phyloP scores from a whole-genome alignment of 2,113 vertebrate genomes.

The Callospermophilus lateralis region DNA sequence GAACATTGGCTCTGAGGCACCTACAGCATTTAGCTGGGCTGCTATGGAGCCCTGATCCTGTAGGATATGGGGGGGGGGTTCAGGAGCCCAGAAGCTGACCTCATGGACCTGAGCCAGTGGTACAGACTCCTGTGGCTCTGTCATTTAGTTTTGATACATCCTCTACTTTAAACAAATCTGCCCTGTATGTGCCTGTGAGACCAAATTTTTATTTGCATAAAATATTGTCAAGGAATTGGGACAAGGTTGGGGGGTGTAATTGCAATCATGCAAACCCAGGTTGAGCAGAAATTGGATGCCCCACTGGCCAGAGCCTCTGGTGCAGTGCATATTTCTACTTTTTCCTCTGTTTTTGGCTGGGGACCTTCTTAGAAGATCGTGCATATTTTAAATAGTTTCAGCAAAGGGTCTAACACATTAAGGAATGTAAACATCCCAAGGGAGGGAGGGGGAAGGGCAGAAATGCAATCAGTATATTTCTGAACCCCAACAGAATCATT shows the following conservation, averaged over 20 bases:
- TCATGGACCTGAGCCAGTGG: background rate
- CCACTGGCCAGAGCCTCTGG: background rate
- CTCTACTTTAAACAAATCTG: background rate
- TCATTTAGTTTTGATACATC: background rate
- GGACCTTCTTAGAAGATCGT: background rate
- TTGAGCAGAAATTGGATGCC: fast-evolving
- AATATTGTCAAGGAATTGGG: background rate
- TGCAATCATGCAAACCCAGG: background rate
- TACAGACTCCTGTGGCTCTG: background rate
- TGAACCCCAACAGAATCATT: background rate
- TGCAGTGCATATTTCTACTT: background rate
- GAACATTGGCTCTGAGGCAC: background rate
- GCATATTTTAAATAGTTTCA: background rate
- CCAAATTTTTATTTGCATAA: background rate
- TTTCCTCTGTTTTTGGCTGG: background rate
- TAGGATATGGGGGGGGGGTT: background rate
- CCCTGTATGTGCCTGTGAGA: background rate
- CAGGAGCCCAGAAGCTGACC: background rate
- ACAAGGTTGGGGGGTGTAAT: too few species aligned
- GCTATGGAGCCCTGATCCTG: background rate
- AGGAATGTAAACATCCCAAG: background rate
- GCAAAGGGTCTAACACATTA: background rate
- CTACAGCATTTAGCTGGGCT: background rate
- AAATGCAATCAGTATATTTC: background rate
- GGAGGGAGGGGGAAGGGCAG: background rate